A percentile compares a stretch with the other conserved stretches of the same genome.
phyloP scores from a whole-genome alignment of 2,888 invertebrate genomes.

The Sarcophaga caerulescens region DNA sequence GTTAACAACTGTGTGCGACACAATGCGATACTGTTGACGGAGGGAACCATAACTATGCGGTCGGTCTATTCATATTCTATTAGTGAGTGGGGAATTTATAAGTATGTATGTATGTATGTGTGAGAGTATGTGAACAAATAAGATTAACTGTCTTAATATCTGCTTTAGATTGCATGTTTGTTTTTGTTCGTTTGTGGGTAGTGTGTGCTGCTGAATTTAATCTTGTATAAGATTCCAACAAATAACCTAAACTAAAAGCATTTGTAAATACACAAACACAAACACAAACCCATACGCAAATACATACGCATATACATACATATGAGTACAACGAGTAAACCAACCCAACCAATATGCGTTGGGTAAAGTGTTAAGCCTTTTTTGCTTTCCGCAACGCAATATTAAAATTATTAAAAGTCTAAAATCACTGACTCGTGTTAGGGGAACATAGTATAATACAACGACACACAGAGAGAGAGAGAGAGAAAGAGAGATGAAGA shows the following conservation, averaged over 20 bases:
- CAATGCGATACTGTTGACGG: background rate
- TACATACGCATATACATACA: background rate
- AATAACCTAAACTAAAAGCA: constrained; percentile 37
- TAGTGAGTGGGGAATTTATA: constrained; percentile 30
- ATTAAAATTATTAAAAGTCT: constrained; percentile 52
- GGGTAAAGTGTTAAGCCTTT: constrained; percentile 58
- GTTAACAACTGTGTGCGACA: too few relatives aligned
- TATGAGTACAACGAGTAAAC: background rate
- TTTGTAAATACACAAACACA: background rate
- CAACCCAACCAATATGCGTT: constrained; percentile 47
- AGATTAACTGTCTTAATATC: constrained; percentile 28
- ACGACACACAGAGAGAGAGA: background rate
- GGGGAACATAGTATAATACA: constrained; percentile 25
- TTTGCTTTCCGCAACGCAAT: constrained; percentile 32
- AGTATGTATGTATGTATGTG: background rate
- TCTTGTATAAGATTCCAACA: constrained; percentile 49
- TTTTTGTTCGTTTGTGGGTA: background rate
- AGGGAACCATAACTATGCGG: constrained; percentile 52
- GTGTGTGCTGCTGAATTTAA: constrained; percentile 44
- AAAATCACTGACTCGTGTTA: constrained; percentile 49
- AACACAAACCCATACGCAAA: background rate
- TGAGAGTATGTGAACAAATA: background rate
- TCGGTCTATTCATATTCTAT: constrained; percentile 50
- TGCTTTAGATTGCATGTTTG: background rate
- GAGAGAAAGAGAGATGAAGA: constrained; percentile 3